phyloP scores from a whole-genome alignment of 2,888 invertebrate species.

The Tenthredo notha region DNA sequence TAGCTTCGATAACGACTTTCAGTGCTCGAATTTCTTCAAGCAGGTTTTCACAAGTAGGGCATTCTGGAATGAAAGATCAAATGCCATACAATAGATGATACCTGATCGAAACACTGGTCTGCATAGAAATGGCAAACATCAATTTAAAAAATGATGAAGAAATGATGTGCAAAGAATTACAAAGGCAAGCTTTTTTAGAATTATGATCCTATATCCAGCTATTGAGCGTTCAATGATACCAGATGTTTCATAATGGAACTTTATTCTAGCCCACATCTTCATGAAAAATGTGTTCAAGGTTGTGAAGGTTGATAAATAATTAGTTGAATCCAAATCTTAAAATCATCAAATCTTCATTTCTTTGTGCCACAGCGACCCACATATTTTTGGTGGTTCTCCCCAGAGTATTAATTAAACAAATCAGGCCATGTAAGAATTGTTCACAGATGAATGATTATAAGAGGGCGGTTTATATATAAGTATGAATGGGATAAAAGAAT shows the following conservation, averaged over 20 bases:
- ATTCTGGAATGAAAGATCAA: neutral
- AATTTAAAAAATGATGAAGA: neutral
- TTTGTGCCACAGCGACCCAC: too few species aligned
- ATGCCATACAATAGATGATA: neutral
- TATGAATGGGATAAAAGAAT: slow-evolving; percentile 6
- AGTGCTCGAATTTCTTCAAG: neutral
- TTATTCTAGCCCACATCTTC: neutral
- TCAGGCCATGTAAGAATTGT: neutral
- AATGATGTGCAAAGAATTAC: neutral
- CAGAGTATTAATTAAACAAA: slow-evolving; percentile 18
- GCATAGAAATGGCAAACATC: slow-evolving; percentile 8
- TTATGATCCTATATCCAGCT: slow-evolving; percentile 16
- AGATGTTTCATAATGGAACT: slow-evolving; percentile 4
- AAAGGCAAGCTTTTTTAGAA: slow-evolving; percentile 3
- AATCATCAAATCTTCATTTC: neutral
- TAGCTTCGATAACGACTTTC: slow-evolving; percentile 12
- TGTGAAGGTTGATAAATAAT: neutral
- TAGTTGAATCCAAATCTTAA: neutral
- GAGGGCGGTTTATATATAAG: neutral
- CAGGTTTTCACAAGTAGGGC: slow-evolving; percentile 16
- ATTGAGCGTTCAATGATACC: slow-evolving; percentile 8
- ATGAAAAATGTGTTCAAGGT: neutral
- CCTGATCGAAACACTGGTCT: slow-evolving; percentile 23
- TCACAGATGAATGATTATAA: neutral
- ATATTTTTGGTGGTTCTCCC: too few species aligned